Conservation (phyloP, 2,797 vertebrate genomes). For the Hafferia zeledoni region DNA sequence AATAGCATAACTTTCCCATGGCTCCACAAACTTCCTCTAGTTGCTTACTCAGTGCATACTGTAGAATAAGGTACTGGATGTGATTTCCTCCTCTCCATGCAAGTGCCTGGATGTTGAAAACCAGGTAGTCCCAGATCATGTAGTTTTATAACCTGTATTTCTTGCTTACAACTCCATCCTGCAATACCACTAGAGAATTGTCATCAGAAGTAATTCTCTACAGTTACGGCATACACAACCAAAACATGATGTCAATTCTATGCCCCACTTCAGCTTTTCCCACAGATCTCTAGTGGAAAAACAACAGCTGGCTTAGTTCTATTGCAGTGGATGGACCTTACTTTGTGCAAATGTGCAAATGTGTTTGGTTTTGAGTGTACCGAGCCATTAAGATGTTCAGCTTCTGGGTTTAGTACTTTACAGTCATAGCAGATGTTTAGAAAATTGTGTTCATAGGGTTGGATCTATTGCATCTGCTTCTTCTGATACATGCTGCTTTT, state of each 20-base stretch:
- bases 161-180: background rate
- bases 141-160: background rate
- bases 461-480: slow-evolving; percentile 48
- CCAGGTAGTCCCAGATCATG: background rate
- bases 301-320: background rate
- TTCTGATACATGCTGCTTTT: slow-evolving; percentile 19
- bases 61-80: background rate
- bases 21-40: background rate
- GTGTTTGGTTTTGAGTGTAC: background rate
- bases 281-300: background rate
- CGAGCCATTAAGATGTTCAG: background rate
- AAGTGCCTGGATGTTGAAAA: background rate
- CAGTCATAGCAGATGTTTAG: slow-evolving; percentile 36
- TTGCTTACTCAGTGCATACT: background rate
- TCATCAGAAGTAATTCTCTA: background rate
- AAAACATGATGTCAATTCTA: background rate
- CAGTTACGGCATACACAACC: background rate
- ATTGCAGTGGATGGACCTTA: background rate
- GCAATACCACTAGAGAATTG: background rate
- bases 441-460: slow-evolving; percentile 47
- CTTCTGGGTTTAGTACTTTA: background rate
- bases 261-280: background rate
- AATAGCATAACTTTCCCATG: background rate
- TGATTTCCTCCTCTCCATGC: fast-evolving
- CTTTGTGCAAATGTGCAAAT: background rate